Percentiles rank a stretch among this genome's conserved stretches.
phyloP scores from a whole-genome alignment of 2,888 invertebrate species.

The Sminthurinus aureus region DNA sequence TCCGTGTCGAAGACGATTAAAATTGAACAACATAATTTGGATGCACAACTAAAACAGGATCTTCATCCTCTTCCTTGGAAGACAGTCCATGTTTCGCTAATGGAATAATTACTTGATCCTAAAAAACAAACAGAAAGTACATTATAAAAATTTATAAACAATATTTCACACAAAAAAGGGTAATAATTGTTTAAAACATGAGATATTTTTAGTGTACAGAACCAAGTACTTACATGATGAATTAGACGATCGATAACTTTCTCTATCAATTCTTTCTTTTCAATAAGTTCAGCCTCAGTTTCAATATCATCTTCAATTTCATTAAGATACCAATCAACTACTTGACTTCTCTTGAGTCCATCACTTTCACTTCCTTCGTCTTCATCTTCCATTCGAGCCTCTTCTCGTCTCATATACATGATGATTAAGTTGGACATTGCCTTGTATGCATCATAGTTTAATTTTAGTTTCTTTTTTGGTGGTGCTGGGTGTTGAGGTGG shows the following conservation, averaged over 20 bases:
- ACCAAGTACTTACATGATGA: slow-evolving; percentile 72
- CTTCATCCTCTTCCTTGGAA: slow-evolving; percentile 70
- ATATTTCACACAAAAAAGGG: neutral
- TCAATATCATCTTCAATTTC: slow-evolving; percentile 88
- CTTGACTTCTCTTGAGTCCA: slow-evolving; percentile 73
- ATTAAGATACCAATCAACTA: slow-evolving; percentile 93
- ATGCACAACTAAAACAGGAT: slow-evolving; percentile 91
- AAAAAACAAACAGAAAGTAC: slow-evolving; percentile 60
- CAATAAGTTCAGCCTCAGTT: slow-evolving; percentile 86
- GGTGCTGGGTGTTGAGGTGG: neutral
- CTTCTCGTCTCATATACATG: slow-evolving; percentile 85
- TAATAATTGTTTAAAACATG: neutral
- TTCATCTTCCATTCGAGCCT: slow-evolving; percentile 65
- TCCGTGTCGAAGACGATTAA: slow-evolving; percentile 45
- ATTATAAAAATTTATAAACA: slow-evolving; percentile 16
- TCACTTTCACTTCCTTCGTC: slow-evolving; percentile 58
- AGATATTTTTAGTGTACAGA: neutral
- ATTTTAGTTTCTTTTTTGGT: slow-evolving; percentile 62
- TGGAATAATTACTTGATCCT: slow-evolving; percentile 87
- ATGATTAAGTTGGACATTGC: slow-evolving; percentile 90
- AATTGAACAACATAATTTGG: slow-evolving; percentile 90
- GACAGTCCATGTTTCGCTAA: slow-evolving; percentile 70
- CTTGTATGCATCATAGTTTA: slow-evolving; percentile 95
- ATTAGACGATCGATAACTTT: slow-evolving; percentile 92
- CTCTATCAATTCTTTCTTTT: slow-evolving; percentile 87